Evolutionary conservation across 1,140 invertebrate species (phyloP), one percentile per base, ranked within the genome.

Genomic region (Dolichoris vasculosae): DNA sequence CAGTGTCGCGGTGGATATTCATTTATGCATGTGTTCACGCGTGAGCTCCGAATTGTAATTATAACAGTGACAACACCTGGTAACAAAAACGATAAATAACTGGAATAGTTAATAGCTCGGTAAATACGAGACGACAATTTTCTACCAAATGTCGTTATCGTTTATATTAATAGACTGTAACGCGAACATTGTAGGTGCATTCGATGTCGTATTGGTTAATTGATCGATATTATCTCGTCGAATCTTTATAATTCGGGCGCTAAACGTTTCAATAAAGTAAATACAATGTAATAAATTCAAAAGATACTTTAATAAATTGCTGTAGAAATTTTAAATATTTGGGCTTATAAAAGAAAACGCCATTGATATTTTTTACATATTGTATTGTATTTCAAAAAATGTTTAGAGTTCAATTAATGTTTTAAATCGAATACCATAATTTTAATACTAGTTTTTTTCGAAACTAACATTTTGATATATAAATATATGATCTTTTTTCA

Each of bases 31-130:
- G 48, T 20, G 23, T 40, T 63, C 38, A 23, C 77, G 35, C 23
- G 35, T 20, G 20, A 69, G 69, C 38, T 55, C 43, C 59, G 9
- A 8, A 35, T 80, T 80, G 59, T 63, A 80, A 80, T 64, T 26
- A 43, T 43, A n/a, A 43, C 11, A 80, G 55, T 23, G 77, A 64
- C 48, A 77, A 46, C 75, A 77, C 75, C 75, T 77, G 75, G 75
- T 23, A n/a, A 43, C 17, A 30, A 7, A 35, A 79, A 26, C 13
- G 35, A 35, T n/a, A n/a, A 40, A 26, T 9, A 48, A 55, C 32
- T 2, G 2, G 46, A 20, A 77, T 38, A 77, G 75, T 67, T 38
- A 51, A 64, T 67, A 40, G 59, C 43, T 51, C 23, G 26, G 55
- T 23, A 59, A 59, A 59, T 26, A 2, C 23, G 9, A 4, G 3